phyloP scores from a whole-genome alignment of 37 sponge, comb jelly and placozoan species.

The Beroe forskalii region DNA sequence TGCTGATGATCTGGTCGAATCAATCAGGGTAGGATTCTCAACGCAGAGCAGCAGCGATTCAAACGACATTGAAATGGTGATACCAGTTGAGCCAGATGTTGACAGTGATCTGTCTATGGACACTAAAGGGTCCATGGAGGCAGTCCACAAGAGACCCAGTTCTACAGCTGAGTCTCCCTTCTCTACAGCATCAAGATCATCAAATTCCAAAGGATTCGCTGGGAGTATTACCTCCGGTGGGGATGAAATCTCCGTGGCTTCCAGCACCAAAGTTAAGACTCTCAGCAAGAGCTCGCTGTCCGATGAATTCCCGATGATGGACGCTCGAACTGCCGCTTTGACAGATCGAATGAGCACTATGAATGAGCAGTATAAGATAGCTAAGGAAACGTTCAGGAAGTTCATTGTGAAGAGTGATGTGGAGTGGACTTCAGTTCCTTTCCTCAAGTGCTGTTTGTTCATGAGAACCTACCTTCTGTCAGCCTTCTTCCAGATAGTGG shows the following conservation, averaged over 20 bases:
- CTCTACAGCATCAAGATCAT: neutral
- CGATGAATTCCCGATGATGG: neutral
- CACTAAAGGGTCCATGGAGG: neutral
- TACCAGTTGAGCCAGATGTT: neutral
- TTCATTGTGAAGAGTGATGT: constrained; percentile 23
- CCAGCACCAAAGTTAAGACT: neutral
- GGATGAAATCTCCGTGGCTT: neutral
- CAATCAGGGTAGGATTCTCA: neutral
- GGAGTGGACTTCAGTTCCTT: neutral
- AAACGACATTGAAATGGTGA: neutral
- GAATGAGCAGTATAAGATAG: neutral
- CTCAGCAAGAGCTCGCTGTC: neutral
- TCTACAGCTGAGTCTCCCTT: neutral
- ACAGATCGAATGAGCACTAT: neutral
- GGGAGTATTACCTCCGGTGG: constrained; percentile 25
- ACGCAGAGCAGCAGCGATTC: neutral
- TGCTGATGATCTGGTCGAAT: neutral
- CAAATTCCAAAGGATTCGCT: neutral
- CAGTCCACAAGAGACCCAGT: too few species aligned
- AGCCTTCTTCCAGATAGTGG: neutral
- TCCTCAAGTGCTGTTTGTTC: constrained; percentile 34
- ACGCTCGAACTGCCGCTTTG: neutral
- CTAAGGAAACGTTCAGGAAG: constrained; percentile 24
- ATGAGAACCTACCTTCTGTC: neutral
- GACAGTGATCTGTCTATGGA: neutral